phyloP scores from a whole-genome alignment of 2,797 vertebrate genomes.

The Vespertilio murinus region DNA sequence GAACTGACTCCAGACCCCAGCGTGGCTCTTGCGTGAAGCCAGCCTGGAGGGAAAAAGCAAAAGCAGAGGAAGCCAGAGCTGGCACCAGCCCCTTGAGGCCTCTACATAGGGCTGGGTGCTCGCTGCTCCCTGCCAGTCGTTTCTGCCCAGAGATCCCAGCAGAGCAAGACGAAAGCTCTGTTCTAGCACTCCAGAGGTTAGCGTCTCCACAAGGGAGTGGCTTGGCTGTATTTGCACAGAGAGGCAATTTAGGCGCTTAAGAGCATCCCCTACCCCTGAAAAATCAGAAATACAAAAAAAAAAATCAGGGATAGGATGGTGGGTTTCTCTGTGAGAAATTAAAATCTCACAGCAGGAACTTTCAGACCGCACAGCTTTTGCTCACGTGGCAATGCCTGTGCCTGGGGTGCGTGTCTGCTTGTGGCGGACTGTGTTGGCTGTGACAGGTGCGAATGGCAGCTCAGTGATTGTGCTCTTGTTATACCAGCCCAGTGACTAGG shows the following conservation, averaged over 20 bases:
- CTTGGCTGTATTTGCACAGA: background rate
- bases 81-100: background rate
- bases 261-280: background rate
- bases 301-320: background rate
- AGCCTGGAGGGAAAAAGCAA: background rate
- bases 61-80: background rate
- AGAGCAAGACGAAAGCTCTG: background rate
- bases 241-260: background rate
- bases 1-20: background rate
- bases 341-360: background rate
- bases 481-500: background rate
- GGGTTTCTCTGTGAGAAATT: slow-evolving; percentile 2
- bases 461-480: background rate
- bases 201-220: background rate
- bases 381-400: background rate
- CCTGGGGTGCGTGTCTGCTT: background rate
- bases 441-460: background rate
- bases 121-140: background rate
- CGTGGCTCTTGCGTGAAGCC: background rate
- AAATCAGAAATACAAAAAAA: background rate
- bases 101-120: background rate
- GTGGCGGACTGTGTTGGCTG: background rate
- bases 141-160: background rate
- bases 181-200: background rate
- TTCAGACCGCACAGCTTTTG: background rate